Conservation (phyloP, 1,140 invertebrate genomes). For the Cataglyphis hispanica region DNA sequence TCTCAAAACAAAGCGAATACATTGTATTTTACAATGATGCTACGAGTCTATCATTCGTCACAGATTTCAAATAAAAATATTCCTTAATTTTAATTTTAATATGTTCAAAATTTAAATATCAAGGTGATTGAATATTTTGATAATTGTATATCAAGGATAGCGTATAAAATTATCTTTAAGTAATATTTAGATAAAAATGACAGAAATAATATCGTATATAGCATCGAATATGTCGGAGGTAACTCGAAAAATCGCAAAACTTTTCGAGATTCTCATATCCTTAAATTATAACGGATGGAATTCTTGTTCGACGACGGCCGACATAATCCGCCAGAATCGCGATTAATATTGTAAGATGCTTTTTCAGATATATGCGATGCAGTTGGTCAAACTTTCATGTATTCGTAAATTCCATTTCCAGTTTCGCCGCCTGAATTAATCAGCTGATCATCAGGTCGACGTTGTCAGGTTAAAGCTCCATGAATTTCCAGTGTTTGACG, state of each 20-base stretch:
- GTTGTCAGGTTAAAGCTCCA: background rate
- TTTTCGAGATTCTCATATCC: background rate
- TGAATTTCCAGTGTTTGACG: background rate
- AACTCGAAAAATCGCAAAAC: background rate
- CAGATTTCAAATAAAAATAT: background rate
- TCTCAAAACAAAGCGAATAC: no score
- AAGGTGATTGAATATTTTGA: background rate
- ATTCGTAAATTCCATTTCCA: constrained; percentile 23
- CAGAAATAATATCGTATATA: no score
- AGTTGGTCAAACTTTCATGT: background rate
- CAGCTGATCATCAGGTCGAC: background rate
- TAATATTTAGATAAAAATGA: no score
- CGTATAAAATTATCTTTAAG: no score
- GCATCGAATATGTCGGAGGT: background rate
- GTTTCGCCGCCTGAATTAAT: constrained; percentile 29
- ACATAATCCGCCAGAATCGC: background rate
- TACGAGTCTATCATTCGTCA: background rate
- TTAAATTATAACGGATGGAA: background rate
- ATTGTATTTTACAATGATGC: no score
- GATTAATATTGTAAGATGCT: constrained; percentile 14
- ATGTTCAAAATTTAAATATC: background rate
- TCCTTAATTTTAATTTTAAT: background rate
- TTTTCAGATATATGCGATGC: background rate
- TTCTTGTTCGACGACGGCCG: background rate
- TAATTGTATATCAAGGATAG: background rate